These are phyloP conservation scores for Alsophila aescularia DNA, from an alignment of 2,888 invertebrate species.

Conservation along the genomic window DNA sequence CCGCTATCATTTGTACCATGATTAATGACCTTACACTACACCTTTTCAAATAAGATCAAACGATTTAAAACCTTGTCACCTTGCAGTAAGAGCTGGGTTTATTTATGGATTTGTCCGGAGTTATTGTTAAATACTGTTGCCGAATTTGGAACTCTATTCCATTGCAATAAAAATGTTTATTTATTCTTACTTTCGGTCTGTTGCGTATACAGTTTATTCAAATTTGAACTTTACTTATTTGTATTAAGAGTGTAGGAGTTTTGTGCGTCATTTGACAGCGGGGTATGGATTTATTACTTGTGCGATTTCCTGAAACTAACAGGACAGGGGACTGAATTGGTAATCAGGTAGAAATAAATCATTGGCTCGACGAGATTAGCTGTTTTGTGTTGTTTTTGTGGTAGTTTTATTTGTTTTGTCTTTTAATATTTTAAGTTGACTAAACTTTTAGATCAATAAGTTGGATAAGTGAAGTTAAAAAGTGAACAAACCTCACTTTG, in stretches of 20 bases:
- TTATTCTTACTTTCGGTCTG: constrained; percentile 7
- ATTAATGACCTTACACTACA: constrained; percentile 33
- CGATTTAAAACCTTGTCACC: constrained; percentile 22
- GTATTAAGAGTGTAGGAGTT: constrained; percentile 9
- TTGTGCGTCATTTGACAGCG: constrained; percentile 34
- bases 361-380: constrained; percentile 31
- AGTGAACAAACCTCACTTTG: no score
- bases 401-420: constrained; percentile 5
- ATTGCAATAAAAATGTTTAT: constrained; percentile 26
- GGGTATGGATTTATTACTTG: constrained; percentile 42
- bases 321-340: constrained; percentile 43
- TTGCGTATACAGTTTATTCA: neutral
- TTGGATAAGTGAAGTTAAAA: no score
- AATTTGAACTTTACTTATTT: constrained; percentile 8
- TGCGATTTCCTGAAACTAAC: constrained; percentile 43
- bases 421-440: neutral
- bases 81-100: constrained; percentile 5
- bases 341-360: constrained; percentile 41
- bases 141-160: constrained; percentile 26
- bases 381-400: constrained; percentile 24
- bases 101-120: constrained; percentile 1
- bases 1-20: constrained; percentile 41
- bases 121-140: constrained; percentile 13
- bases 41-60: constrained; percentile 1
- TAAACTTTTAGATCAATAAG: no score